Conservation (phyloP, 2,797 vertebrate species). For the Etheostoma nigrum region DNA sequence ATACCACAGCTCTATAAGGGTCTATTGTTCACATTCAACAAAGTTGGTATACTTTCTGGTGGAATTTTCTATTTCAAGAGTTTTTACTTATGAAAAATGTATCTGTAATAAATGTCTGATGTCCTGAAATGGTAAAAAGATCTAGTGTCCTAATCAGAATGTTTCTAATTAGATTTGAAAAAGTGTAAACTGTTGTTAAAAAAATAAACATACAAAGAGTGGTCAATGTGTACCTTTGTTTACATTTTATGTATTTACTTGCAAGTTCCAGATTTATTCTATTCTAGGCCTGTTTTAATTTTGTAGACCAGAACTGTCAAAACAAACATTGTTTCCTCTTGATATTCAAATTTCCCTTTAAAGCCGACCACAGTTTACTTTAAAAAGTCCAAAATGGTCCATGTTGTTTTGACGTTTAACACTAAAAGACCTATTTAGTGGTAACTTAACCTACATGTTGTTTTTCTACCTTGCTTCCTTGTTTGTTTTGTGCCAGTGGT, state of each 20-base stretch:
- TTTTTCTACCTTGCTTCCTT: slow-evolving; percentile 76
- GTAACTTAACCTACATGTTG: slow-evolving; percentile 76
- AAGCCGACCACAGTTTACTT: slow-evolving; percentile 79
- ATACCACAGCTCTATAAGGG: slow-evolving; percentile 67
- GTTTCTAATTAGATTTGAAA: background rate
- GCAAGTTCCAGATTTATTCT: slow-evolving; percentile 6
- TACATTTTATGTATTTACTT: background rate
- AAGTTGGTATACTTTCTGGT: slow-evolving; percentile 48
- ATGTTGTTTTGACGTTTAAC: slow-evolving; percentile 77
- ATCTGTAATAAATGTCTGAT: background rate
- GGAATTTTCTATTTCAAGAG: slow-evolving; percentile 34
- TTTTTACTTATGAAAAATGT: background rate
- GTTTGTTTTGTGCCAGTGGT: slow-evolving; percentile 81
- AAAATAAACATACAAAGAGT: background rate
- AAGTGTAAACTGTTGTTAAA: background rate
- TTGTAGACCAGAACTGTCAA: slow-evolving; percentile 48
- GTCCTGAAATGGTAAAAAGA: background rate
- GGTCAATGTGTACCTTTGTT: background rate
- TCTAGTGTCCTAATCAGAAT: background rate
- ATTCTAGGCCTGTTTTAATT: background rate
- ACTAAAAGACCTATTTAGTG: slow-evolving; percentile 85
- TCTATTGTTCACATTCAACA: slow-evolving; percentile 64
- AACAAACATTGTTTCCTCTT: slow-evolving; percentile 60
- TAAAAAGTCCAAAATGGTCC: slow-evolving; percentile 73
- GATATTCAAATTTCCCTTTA: slow-evolving; percentile 73